Evolutionary conservation across 2,888 invertebrate genomes (phyloP).

Genomic region (Phyllotreta striolata): DNA sequence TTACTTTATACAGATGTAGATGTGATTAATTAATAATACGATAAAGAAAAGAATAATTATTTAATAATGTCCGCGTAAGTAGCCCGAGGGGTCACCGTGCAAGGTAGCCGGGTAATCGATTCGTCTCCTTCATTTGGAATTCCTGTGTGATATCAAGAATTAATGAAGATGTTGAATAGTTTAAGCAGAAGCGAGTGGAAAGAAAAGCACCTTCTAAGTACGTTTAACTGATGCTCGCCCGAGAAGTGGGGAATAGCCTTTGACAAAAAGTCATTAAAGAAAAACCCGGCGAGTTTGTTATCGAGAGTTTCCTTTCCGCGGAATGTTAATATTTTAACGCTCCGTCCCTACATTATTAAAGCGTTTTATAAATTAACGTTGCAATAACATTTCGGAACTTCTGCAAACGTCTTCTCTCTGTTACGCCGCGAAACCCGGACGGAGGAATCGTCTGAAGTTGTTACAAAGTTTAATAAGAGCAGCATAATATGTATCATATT

Average conservation of each 20-base stretch:
- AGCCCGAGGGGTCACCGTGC: not conserved
- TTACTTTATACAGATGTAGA: not conserved
- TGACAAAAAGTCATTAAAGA: slow-evolving; percentile 12
- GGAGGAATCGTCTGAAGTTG: too few relatives aligned
- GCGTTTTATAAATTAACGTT: too few relatives aligned
- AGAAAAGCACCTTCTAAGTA: slow-evolving; percentile 12
- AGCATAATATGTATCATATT: too few relatives aligned
- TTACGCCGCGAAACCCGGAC: too few relatives aligned
- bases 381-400: too few relatives aligned
- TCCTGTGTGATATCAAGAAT: slow-evolving; percentile 26
- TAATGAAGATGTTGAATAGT: slow-evolving; percentile 25
- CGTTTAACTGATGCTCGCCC: not conserved
- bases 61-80: not conserved
- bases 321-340: too few relatives aligned
- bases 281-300: not conserved
- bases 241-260: not conserved
- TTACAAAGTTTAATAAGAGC: too few relatives aligned
- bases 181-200: slow-evolving; percentile 11
- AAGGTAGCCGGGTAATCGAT: slow-evolving; percentile 18
- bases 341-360: too few relatives aligned
- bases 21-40: not conserved
- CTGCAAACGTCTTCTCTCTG: too few relatives aligned
- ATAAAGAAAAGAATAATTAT: not conserved
- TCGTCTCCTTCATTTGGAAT: slow-evolving; percentile 16
- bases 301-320: too few relatives aligned